Base-by-base conservation (phyloP, 1,140 invertebrate species). In the Bathynomus jamesi region DNA sequence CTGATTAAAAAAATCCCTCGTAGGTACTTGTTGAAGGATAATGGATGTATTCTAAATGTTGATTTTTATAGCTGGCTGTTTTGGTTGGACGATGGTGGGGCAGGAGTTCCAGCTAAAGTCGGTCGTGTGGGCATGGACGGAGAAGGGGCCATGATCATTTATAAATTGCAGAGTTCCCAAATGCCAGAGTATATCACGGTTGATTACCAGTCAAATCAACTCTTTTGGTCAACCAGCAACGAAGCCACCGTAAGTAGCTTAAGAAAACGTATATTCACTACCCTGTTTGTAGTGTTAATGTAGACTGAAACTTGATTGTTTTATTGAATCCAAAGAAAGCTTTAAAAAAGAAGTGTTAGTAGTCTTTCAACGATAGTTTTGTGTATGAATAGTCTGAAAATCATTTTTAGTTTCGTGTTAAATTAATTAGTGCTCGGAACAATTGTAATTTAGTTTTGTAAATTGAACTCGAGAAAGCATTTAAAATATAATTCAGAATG, bases 81-180 rank as follows among this genome's bases (percentile, higher is more conserved):
- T 83, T 99, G 96, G 96, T 87, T 96, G 2, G 97, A 99, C 80
- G 91, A 94, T 76, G 97, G 96, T 5, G 93, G 92, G 17, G 90
- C 87, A 73, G 93, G 94, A 10, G 91, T 98, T 0, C 90, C 91
- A 0, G 85, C 89, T 0, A 99, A 99, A 82, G 90, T 99, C 28
- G 95, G 89, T 0, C 87, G 89, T 77, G 94, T 94, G 0, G 92
- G 95, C 78, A 96, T 99, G 94, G 95, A 97, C 80, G 97, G 97
- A 0, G 86, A 87, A 0, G 82, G 86, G 30, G 67, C 72, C 0
- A 32, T 62, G 25, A 62, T 77, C 24, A 46, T 77, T 4, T 64
- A 77, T 67, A 74, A 72, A 17, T 72, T 77, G 28, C 62, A 70
- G 31, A 53, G 65, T 53, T 80, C 85, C 27, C 83, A 91, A 2